Base-by-base conservation (phyloP, 2,113 vertebrate species). In the Xiphorhynchus elegans region DNA sequence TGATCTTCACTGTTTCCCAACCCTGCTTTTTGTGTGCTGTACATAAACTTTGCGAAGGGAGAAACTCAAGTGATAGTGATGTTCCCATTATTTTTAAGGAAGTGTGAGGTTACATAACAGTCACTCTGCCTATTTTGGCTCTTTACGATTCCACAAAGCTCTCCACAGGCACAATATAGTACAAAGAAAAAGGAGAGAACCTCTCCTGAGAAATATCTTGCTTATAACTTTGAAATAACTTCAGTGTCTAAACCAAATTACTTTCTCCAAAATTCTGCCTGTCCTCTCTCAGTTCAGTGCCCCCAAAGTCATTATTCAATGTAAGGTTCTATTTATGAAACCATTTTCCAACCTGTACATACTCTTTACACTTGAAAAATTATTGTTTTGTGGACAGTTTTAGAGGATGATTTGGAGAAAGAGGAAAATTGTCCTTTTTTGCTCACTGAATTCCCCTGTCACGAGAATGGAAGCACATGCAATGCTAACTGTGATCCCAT, bases 151-250 rank as follows among this genome's bases (percentile, higher is more conserved):
- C 75, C 95, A 83, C 56, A 77, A 60, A 91, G 39, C 31, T 96
- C 29, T 96, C 90, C 44, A 82, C n/a, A 89, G 93, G 82, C 46
- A 95, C 94, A 80, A 55, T 49, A 52, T 58, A 83, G 72, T 55
- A 84, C 84, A 94, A 94, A 60, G 24, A 24, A 60, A 56, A 93
- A 69, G 78, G 90, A 93, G 39, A 86, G 33, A 97, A 87, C 44
- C 47, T 90, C 82, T 97, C 85, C 84, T 72, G 96, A 97, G 93
- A 96, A 95, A 96, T 93, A 78, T 63, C 76, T 97, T 98, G 82
- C 85, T 97, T 93, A 50, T 93, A 95, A 96, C 70, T 97, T 94
- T 96, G 90, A 97, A 97, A 97, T 95, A 97, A 97, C 79, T 97
- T 97, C 50, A 52, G 75, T 95, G 89, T 97, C 69, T 94, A 97